phyloP scores from a whole-genome alignment of 2,113 vertebrate species.

The Mustelus asterias region DNA sequence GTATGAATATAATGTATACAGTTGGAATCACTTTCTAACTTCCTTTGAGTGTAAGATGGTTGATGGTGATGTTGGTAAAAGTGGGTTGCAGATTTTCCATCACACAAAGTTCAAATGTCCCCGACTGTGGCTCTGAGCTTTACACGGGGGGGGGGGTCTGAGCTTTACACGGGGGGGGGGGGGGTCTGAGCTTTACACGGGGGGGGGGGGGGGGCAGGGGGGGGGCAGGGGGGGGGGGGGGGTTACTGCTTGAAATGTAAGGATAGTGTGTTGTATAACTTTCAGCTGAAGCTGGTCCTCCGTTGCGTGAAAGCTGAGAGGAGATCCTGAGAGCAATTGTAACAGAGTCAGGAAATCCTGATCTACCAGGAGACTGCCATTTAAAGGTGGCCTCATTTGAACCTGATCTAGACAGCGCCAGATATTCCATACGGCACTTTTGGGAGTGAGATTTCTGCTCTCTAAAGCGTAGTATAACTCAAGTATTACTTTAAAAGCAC shows the following conservation, averaged over 20 bases:
- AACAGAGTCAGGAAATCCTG: background rate
- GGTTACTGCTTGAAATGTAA: background rate
- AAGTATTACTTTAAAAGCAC: background rate
- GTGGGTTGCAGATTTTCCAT: background rate
- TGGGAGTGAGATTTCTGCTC: background rate
- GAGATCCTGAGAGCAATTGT: background rate
- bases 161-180: no score
- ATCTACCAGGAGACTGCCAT: background rate
- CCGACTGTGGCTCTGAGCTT: background rate
- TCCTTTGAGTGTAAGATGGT: background rate
- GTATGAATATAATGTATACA: background rate
- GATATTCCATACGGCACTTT: background rate
- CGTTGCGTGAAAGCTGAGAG: background rate
- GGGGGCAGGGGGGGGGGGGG: no score
- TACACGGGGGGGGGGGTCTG: no score
- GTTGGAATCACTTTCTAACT: background rate
- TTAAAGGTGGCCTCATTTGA: background rate
- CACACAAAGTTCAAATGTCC: background rate
- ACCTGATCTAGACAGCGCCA: background rate
- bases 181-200: background rate
- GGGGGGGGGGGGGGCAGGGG: no score
- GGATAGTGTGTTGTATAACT: background rate
- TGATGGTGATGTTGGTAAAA: background rate
- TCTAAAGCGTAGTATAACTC: background rate
- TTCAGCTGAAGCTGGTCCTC: background rate